Evolutionary conservation across 1,140 invertebrate species (phyloP).

Genomic region (Phocides pigmalion): DNA sequence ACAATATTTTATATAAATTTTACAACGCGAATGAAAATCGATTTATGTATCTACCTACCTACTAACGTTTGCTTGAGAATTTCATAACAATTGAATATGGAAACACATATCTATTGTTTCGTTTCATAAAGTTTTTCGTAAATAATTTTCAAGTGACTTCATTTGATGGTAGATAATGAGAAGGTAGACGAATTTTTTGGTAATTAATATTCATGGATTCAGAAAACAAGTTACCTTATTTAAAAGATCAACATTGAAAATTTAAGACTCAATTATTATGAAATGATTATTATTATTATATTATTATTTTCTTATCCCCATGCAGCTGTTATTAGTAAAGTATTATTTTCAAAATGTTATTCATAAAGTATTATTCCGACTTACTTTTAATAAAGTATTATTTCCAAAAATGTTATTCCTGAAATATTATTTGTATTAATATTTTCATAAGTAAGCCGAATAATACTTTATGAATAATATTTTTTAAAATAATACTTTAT

Average conservation of each 20-base stretch:
- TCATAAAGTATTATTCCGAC: too few species aligned
- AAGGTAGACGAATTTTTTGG: background rate
- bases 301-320: too few species aligned
- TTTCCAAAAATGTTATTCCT: too few species aligned
- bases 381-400: too few species aligned
- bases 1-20: constrained; percentile 12
- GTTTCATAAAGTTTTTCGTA: background rate
- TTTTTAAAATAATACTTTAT: too few species aligned
- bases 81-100: background rate
- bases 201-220: background rate
- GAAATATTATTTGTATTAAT: too few species aligned
- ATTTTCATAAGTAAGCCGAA: too few species aligned
- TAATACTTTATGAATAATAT: too few species aligned
- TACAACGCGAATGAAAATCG: background rate
- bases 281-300: too few species aligned
- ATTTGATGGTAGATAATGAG: background rate
- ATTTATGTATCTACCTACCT: constrained; percentile 5
- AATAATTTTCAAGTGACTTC: background rate
- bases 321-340: too few species aligned
- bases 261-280: too few species aligned
- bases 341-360: too few species aligned
- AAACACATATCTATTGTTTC: constrained; percentile 9
- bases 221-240: background rate
- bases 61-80: background rate
- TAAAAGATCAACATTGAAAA: background rate